Conservation (phyloP, 92 coral and sea anemone species). For the Epizoanthus fatuus region DNA sequence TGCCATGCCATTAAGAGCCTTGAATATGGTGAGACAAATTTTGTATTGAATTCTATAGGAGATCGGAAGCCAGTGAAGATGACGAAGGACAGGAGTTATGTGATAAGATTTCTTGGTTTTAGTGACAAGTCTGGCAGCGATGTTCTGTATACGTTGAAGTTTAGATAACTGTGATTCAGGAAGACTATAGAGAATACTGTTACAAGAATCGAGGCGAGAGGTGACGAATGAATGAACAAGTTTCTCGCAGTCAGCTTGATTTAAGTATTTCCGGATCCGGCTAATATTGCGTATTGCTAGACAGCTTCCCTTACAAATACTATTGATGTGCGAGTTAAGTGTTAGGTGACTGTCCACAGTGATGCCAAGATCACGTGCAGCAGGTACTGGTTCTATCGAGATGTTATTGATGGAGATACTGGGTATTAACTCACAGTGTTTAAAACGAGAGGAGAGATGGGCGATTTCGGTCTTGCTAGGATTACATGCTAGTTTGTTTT, state of each 20-base stretch:
- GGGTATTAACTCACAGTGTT: not conserved
- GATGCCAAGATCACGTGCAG: not conserved
- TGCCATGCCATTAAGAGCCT: too few species aligned
- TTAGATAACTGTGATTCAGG: not conserved
- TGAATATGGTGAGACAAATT: constrained; percentile 12
- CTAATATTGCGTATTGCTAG: not conserved
- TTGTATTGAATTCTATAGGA: constrained; percentile 13
- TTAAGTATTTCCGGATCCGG: not conserved
- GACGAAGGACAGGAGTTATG: too few species aligned
- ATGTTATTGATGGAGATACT: not conserved
- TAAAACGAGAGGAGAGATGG: not conserved
- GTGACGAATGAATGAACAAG: not conserved
- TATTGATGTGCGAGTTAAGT: not conserved
- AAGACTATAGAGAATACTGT: not conserved
- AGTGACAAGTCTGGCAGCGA: not conserved
- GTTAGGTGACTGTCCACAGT: not conserved
- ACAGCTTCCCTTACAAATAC: not conserved
- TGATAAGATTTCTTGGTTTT: not conserved
- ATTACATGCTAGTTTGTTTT: not conserved
- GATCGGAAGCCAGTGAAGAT: not conserved
- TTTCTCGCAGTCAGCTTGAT: not conserved
- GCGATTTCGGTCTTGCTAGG: not conserved
- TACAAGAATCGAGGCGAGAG: not conserved
- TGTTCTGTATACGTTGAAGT: not conserved
- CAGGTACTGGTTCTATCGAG: not conserved